A percentile compares a stretch with the other conserved stretches of the same genome.
Evolutionary conservation across 2,797 vertebrate species (phyloP).

Genomic region (Poeciliopsis infans): DNA sequence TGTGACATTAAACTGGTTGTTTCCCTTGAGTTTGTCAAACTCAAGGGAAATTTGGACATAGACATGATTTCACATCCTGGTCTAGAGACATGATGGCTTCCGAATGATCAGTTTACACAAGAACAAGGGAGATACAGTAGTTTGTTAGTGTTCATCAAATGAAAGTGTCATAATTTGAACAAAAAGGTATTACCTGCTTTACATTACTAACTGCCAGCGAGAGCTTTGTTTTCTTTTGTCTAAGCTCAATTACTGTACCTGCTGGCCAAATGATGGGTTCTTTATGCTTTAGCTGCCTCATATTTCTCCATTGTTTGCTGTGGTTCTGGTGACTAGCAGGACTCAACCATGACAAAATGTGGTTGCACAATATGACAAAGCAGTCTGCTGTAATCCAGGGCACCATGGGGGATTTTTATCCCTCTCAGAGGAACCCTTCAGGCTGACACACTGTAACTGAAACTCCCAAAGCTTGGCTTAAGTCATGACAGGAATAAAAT

Average conservation of each 20-base stretch:
- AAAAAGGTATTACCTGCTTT: slow-evolving; percentile 3
- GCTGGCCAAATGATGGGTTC: slow-evolving; percentile 23
- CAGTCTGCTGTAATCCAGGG: slow-evolving; percentile 40
- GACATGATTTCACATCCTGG: background rate
- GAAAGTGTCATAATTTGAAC: slow-evolving; percentile 1
- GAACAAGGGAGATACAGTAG: background rate
- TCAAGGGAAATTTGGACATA: background rate
- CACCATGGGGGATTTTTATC: slow-evolving; percentile 36
- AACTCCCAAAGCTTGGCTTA: slow-evolving; percentile 28
- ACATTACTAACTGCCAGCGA: slow-evolving; percentile 8
- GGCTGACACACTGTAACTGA: slow-evolving; percentile 38
- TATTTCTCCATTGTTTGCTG: slow-evolving; percentile 11
- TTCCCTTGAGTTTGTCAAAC: too few species aligned
- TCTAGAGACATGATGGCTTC: background rate
- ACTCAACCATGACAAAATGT: slow-evolving; percentile 30
- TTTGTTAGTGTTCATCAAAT: slow-evolving; percentile 11
- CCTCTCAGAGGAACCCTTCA: slow-evolving; percentile 52
- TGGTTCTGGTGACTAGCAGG: slow-evolving; percentile 25
- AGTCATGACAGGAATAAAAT: slow-evolving; percentile 33
- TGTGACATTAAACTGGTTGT: slow-evolving; percentile 1
- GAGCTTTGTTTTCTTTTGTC: slow-evolving; percentile 1
- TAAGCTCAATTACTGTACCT: slow-evolving; percentile 27
- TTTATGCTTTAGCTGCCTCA: slow-evolving; percentile 13
- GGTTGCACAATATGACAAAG: slow-evolving; percentile 26
- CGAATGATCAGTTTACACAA: background rate